phyloP scores from a whole-genome alignment of 2,797 vertebrate species.

The Chaetodon trifasciatus region DNA sequence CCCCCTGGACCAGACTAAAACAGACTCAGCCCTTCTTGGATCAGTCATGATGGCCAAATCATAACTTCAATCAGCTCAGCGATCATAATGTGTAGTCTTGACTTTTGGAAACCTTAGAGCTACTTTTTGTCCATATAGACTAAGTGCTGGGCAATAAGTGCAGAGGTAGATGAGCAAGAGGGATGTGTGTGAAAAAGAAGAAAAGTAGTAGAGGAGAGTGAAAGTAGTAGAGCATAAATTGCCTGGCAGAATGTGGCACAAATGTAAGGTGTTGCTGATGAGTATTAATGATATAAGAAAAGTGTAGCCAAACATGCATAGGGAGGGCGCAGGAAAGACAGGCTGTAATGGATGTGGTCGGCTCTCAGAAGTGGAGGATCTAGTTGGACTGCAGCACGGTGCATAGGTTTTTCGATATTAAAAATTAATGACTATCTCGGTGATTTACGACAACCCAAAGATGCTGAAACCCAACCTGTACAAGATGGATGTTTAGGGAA shows the following conservation, averaged over 20 bases:
- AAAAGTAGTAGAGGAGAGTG: constrained; percentile 50
- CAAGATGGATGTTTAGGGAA: constrained; percentile 75
- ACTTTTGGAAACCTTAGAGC: neutral
- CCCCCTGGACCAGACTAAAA: constrained; percentile 1
- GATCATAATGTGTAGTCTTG: neutral
- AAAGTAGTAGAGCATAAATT: constrained; percentile 64
- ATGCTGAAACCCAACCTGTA: constrained; percentile 72
- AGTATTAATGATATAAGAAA: constrained; percentile 82
- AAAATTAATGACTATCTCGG: constrained; percentile 82
- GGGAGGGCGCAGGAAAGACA: constrained; percentile 57
- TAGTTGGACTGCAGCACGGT: constrained; percentile 59
- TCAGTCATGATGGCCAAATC: neutral
- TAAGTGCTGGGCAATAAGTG: neutral
- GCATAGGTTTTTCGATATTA: constrained; percentile 77
- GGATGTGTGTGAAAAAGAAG: constrained; percentile 45
- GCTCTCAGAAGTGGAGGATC: constrained; percentile 55
- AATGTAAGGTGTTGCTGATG: constrained; percentile 74
- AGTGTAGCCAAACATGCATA: constrained; percentile 74
- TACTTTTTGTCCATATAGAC: neutral
- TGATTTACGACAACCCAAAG: constrained; percentile 84
- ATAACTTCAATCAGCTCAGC: neutral
- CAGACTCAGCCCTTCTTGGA: neutral
- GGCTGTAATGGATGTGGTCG: constrained; percentile 76
- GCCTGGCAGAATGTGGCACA: constrained; percentile 60
- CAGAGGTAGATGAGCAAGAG: constrained; percentile 24